These are phyloP conservation scores for human DNA, from an alignment of 2,113 vertebrate species.

Conservation along the genomic window GRCh38 chrX:39551501-39552000, in stretches of 20 bases:
- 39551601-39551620: neutral
- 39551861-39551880: neutral
- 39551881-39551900: conserved; percentile 2
- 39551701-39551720: neutral
- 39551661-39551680: neutral
- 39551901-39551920: neutral
- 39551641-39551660: neutral
- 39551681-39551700: neutral
- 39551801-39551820: neutral
- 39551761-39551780: neutral
- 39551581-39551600: conserved; percentile 5
- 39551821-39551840: neutral
- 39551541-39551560: neutral
- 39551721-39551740: neutral
- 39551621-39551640: neutral
- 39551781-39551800: neutral
- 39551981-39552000: neutral
- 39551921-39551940: neutral
- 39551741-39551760: neutral
- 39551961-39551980: neutral
- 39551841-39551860: neutral
- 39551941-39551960: neutral
- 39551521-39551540: conserved; percentile 23
- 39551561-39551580: neutral
- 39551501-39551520: neutral